Evolutionary conservation across 2,113 vertebrate species (phyloP), one percentile per base, ranked within the genome.

Genomic region (Ophiodon elongatus): DNA sequence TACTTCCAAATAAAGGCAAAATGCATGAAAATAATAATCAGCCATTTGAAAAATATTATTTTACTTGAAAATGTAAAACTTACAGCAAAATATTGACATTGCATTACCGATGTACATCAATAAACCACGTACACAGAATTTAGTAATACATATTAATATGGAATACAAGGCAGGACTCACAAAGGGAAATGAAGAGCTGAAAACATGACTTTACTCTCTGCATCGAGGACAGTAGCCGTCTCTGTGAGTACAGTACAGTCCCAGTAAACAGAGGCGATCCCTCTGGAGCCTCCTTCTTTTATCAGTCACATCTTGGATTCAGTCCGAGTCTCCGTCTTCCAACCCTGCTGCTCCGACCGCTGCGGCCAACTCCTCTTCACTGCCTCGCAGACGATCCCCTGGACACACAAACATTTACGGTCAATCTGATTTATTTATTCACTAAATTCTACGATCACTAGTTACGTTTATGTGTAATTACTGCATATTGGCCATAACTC

Each of bases 301-400:
- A 56, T 66, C 63, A 8, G 10, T 52, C 29, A 66, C 81, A 39
- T 85, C 56, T 17, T 11, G 23, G 41, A 37, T 72, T 98, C 94
- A 99, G 68, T 99, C 98, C 0, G 97, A 98, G 82, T 99, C 97
- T 1, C 91, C 95, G 0, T 96, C 93, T 1, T 96, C 96, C 63
- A 89, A 92, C 76, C 91, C 93, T 0, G 94, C 88, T 0, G 96
- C 95, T 66, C 93, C 96, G 0, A 99, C 97, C 0, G 93, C 97
- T 0, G 71, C 90, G 0, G 97, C 97, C 92, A 99, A 85, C 85
- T 95, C 97, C 59, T 95, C 96, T 87, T 98, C 98, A 41, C 96
- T 97, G 90, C 97, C 97, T 60, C 94, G 96, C 76, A 99, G 87
- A 39, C 97, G 94, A 79, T 99, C 98, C 8, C 98, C 98, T 99